Evolutionary conservation across 2,797 vertebrate species (phyloP).

Genomic region (Microcaecilia unicolor): DNA sequence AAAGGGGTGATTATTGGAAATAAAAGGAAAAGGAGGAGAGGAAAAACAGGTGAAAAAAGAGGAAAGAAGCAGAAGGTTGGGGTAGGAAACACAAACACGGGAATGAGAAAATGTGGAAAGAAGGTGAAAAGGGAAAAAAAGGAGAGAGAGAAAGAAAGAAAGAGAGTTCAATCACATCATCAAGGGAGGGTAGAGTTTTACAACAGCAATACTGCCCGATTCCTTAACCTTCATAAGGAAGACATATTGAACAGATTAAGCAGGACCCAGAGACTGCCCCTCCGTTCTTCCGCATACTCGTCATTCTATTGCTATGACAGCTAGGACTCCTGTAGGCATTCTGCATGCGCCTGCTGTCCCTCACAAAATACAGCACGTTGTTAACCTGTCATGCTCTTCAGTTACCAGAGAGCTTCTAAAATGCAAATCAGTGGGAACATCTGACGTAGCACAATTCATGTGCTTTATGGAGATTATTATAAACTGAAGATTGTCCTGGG

Average conservation of each 20-base stretch:
- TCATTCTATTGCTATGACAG: slow-evolving; percentile 8
- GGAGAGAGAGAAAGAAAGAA: no score
- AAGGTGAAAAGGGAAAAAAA: no score
- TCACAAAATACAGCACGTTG: slow-evolving; percentile 1
- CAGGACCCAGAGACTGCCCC: not conserved
- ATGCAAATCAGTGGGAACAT: slow-evolving; percentile 18
- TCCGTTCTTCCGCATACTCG: slow-evolving; percentile 1
- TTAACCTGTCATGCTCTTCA: not conserved
- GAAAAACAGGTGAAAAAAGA: no score
- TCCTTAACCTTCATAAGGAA: slow-evolving; percentile 13
- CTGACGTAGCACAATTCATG: slow-evolving; percentile 5
- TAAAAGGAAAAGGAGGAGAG: no score
- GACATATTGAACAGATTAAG: slow-evolving; percentile 20
- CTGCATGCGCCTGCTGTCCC: slow-evolving; percentile 4
- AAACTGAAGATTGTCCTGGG: not conserved
- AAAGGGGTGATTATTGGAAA: no score
- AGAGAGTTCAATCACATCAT: no score
- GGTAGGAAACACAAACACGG: no score
- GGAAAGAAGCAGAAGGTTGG: no score
- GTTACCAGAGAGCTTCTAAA: slow-evolving; percentile 10
- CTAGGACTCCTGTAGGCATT: not conserved
- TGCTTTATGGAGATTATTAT: slow-evolving; percentile 5
- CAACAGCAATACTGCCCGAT: not conserved
- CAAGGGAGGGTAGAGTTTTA: no score
- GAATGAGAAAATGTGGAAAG: no score